A percentile compares a stretch with the other conserved stretches of the same genome.
Conservation (phyloP, 2,113 vertebrate species). For the Lophotis ruficrista region DNA sequence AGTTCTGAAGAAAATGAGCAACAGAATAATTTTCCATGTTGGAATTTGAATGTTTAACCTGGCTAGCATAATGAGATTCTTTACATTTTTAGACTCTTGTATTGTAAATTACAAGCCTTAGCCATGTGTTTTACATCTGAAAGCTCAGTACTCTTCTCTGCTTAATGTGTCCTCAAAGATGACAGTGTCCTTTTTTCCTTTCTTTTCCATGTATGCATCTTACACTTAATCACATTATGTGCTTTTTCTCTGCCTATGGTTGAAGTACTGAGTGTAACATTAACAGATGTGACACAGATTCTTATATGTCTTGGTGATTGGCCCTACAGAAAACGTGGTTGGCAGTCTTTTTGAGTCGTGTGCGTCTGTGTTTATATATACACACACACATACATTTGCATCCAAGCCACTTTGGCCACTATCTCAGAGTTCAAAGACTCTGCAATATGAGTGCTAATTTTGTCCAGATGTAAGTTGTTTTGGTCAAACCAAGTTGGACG, state of each 20-base stretch:
- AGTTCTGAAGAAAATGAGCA: background rate
- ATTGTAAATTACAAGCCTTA: background rate
- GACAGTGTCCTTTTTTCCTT: background rate
- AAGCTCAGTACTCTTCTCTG: background rate
- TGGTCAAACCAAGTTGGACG: background rate
- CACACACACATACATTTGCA: background rate
- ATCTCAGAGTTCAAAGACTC: conserved; percentile 32
- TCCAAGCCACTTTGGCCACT: conserved; percentile 44
- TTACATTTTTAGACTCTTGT: conserved; percentile 14
- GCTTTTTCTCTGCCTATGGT: background rate
- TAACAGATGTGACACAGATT: background rate
- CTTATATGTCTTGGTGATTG: background rate
- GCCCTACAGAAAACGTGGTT: background rate
- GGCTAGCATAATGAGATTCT: conserved; percentile 24
- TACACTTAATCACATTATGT: background rate
- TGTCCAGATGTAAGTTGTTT: conserved; percentile 52
- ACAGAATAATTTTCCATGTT: background rate
- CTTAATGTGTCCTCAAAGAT: background rate
- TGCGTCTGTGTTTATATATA: background rate
- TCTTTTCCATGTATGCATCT: background rate
- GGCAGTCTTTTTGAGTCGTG: background rate
- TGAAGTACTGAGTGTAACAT: background rate
- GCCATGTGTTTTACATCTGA: conserved; percentile 26
- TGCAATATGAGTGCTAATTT: conserved; percentile 39
- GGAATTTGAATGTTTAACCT: conserved; percentile 32